Evolutionary conservation across 2,888 invertebrate genomes (phyloP).

Genomic region (Ischnus inquisitorius): DNA sequence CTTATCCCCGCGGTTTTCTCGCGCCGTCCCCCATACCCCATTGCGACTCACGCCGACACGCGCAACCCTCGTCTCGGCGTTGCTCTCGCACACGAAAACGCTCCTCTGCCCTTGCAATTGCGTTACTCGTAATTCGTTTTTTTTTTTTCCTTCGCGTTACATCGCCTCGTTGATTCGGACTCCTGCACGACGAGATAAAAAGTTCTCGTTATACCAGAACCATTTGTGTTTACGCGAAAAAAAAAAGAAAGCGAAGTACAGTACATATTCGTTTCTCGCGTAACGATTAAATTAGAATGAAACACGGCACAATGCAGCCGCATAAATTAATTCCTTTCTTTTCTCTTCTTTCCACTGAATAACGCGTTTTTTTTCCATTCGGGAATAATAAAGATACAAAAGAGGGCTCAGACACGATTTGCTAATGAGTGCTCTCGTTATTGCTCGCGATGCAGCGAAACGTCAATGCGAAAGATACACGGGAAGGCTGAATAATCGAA

Average conservation of each 20-base stretch:
- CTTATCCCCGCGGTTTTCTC: slow-evolving; percentile 74
- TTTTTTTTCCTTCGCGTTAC: slow-evolving; percentile 37
- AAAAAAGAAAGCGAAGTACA: slow-evolving; percentile 26
- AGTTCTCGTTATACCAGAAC: slow-evolving; percentile 65
- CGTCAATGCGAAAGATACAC: slow-evolving; percentile 43
- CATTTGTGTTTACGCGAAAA: slow-evolving; percentile 60
- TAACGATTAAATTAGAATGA: slow-evolving; percentile 46
- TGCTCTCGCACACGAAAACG: slow-evolving; percentile 9
- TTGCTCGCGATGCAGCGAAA: slow-evolving; percentile 26
- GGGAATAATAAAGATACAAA: slow-evolving; percentile 18
- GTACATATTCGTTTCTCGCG: slow-evolving; percentile 39
- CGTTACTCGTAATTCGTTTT: slow-evolving; percentile 32
- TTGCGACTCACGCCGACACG: slow-evolving; percentile 42
- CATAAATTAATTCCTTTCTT: slow-evolving; percentile 16
- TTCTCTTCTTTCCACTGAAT: neutral
- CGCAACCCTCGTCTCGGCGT: slow-evolving; percentile 45
- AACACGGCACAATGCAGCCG: slow-evolving; percentile 11
- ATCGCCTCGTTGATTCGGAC: slow-evolving; percentile 54
- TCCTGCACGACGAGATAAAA: slow-evolving; percentile 63
- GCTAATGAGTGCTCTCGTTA: slow-evolving; percentile 44
- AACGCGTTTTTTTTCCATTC: neutral
- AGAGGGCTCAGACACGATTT: slow-evolving; percentile 30
- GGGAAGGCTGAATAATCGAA: slow-evolving; percentile 42
- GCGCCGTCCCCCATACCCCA: slow-evolving; percentile 52
- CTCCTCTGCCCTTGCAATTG: slow-evolving; percentile 30